These are phyloP conservation scores for Blastobasis adustella DNA, from an alignment of 2,888 invertebrate species.

Conservation along the genomic window DNA sequence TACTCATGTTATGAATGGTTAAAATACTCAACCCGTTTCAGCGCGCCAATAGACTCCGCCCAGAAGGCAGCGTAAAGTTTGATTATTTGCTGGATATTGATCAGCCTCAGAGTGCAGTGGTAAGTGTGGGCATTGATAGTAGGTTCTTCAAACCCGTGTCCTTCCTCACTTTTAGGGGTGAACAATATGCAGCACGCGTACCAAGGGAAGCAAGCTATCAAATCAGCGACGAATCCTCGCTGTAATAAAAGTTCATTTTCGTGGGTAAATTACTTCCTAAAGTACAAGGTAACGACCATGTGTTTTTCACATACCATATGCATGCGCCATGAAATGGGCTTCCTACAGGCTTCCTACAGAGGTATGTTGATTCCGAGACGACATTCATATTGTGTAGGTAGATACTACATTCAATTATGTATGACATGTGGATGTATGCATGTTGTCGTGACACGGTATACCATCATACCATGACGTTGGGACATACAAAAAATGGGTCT, in stretches of 20 bases:
- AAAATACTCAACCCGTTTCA: constrained; percentile 44
- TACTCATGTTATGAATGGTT: too few species aligned
- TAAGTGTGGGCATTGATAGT: constrained; percentile 37
- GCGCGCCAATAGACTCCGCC: constrained; percentile 58
- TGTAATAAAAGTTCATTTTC: constrained; percentile 23
- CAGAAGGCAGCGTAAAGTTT: constrained; percentile 56
- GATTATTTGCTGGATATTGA: constrained; percentile 60
- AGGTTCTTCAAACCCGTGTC: constrained; percentile 42
- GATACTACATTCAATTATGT: too few species aligned
- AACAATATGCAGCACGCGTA: constrained; percentile 46
- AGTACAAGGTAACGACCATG: too few species aligned
- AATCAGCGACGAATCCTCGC: constrained; percentile 58
- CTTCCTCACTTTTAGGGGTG: constrained; percentile 48
- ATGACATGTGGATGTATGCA: too few species aligned
- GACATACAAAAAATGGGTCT: neutral
- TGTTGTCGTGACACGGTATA: too few species aligned
- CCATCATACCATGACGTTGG: neutral
- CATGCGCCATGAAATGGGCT: too few species aligned
- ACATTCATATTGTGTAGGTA: too few species aligned
- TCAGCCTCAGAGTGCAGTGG: constrained; percentile 53
- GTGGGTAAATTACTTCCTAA: too few species aligned
- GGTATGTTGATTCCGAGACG: too few species aligned
- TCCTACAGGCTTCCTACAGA: too few species aligned
- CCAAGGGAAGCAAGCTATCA: constrained; percentile 66
- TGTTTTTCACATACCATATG: too few species aligned